Percentiles rank a stretch among this genome's conserved stretches.
These are phyloP conservation scores for Hirtodrosophila cameraria DNA, from an alignment of 2,888 invertebrate genomes.

Conservation along the genomic window DNA sequence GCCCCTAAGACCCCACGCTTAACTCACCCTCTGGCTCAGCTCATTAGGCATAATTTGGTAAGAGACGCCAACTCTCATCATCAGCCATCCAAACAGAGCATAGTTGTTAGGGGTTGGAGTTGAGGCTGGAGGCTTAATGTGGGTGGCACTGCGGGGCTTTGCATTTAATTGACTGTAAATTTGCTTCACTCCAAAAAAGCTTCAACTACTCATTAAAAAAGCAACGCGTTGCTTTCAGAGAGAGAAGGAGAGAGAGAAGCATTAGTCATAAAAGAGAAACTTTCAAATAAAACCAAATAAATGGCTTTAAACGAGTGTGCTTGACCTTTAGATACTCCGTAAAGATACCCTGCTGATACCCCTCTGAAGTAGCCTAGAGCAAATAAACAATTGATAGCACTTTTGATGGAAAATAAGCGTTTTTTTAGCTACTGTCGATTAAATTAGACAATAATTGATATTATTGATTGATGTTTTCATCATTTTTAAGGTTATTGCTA, in stretches of 20 bases:
- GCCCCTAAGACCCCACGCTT: not conserved
- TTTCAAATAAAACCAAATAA: not conserved
- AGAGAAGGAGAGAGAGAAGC: no score
- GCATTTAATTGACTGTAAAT: slow-evolving; percentile 75
- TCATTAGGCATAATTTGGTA: slow-evolving; percentile 72
- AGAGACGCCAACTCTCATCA: slow-evolving; percentile 27
- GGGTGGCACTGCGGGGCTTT: slow-evolving; percentile 34
- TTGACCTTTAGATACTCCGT: not conserved
- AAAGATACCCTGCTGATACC: no score
- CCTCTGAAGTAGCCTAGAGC: no score
- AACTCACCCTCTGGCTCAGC: slow-evolving; percentile 42
- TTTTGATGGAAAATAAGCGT: no score
- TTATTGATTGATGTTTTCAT: no score
- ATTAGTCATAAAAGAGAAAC: slow-evolving; percentile 6
- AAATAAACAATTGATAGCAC: no score
- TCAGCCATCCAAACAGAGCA: slow-evolving; percentile 13
- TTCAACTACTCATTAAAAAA: slow-evolving; percentile 73
- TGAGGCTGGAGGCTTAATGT: not conserved
- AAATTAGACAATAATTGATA: no score
- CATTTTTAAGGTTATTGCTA: no score
- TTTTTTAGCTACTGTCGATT: no score
- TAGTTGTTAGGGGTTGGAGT: slow-evolving; percentile 6
- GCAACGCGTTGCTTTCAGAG: slow-evolving; percentile 8
- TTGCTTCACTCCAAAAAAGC: slow-evolving; percentile 66
- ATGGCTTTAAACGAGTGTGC: not conserved